Conservation (phyloP, 2,113 vertebrate species). For the Uria lomvia region DNA sequence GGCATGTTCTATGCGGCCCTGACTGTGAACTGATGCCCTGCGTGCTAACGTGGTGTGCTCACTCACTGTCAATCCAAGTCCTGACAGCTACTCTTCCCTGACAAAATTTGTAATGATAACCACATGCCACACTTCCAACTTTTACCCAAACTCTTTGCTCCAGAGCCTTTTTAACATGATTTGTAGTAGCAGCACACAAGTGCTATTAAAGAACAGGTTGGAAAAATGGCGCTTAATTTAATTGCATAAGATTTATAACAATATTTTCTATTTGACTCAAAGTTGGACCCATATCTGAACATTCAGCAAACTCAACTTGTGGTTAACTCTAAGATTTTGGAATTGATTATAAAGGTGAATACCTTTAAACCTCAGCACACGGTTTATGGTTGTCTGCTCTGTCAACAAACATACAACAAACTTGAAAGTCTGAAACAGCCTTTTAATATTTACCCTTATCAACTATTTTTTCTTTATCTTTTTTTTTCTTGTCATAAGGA, state of each 20-base stretch:
- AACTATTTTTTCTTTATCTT: not conserved
- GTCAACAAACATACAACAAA: not conserved
- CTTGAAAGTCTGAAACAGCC: not conserved
- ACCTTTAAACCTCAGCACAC: not conserved
- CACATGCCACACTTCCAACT: not conserved
- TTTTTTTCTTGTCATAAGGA: not conserved
- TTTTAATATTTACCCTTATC: not conserved
- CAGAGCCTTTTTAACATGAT: not conserved
- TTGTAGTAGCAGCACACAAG: not conserved
- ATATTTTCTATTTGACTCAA: not conserved
- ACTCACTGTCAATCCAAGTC: not conserved
- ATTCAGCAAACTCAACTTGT: not conserved
- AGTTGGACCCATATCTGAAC: not conserved
- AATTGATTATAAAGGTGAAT: not conserved
- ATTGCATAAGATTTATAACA: not conserved
- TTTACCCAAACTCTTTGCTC: not conserved
- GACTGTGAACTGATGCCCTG: not conserved
- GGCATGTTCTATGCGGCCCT: not conserved
- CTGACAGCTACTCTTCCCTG: constrained; percentile 4
- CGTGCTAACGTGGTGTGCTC: not conserved
- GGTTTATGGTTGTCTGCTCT: not conserved
- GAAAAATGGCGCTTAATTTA: not conserved
- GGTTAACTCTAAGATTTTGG: not conserved
- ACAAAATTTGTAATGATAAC: not conserved
- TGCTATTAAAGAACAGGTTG: not conserved